Base-by-base conservation (phyloP, 1,140 invertebrate genomes). In the Zaprionus tsacasi region DNA sequence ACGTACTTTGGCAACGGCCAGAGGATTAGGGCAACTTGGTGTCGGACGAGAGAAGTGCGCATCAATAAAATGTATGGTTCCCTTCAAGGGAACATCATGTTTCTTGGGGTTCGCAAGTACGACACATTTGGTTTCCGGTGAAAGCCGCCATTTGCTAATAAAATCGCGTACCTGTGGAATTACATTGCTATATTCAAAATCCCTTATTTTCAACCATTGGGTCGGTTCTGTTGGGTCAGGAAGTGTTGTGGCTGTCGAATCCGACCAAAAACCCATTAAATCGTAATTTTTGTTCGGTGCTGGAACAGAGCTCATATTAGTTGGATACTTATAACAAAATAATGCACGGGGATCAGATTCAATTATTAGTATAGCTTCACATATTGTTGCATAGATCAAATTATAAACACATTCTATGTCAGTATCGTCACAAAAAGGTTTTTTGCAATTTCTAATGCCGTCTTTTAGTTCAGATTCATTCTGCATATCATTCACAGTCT, bases 11-110 rank as follows among this genome's bases (percentile, higher is more conserved):
- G 88, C 88, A 43, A 91, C 88, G 0, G 88, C 80, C 64, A 91
- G 11, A 0, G 88, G 88, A 73, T 83, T 91, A 0, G 91, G 91
- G 30, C 91, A 92, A 11, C 71, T 61, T 1, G 76, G 77, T 3
- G 81, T 86, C 3, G 91, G 91, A 0, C 81, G 74, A 3, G 91
- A 92, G 21, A 92, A 92, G 25, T 82, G 79, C 1, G 91, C 91
- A 54, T 92, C 91, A 4, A 91, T 64, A 75, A 82, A 91, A 55
- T 78, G 75, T 17, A 78, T 78, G 0, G 66, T 69, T 3, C 91
- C 91, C 56, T 82, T 88, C 0, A 77, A 1, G 10, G 76, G 64
- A 1, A 91, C 68, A 7, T 86, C 72, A 1, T 82, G 74, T 0
- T 38, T 52, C 27, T 40, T 43, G 1, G 40, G 48, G 36, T 85